Base-by-base conservation (phyloP, 2,888 invertebrate species). In the Temnothorax unifasciatus region DNA sequence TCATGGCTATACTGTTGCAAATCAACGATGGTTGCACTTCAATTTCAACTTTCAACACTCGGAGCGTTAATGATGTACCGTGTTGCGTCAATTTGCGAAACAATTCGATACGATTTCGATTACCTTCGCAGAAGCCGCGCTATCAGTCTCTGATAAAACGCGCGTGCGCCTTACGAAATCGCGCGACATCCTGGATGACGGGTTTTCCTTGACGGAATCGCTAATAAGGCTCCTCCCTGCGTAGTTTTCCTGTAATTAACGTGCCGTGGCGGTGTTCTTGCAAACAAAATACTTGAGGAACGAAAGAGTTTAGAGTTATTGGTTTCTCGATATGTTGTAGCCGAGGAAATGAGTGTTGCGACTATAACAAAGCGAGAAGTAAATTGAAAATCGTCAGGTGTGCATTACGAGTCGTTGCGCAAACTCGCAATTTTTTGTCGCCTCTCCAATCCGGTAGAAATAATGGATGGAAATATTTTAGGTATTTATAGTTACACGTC, bases 81-180 rank as follows among this genome's bases (percentile, higher is more conserved):
- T n/a, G 59, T 61, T 44, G 47, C 47, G 29, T 34, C 47, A 38
- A 52, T 3, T 21, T 41, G 47, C 13, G 64, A 75, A 34, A 18
- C 18, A 18, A 38, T 3, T 41, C 41, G n/a, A 38, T 66, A 47
- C 75, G 34, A 77, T 54, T 79, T 77, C 52, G 75, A 86, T 88
- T 82, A 86, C 64, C 44, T 77, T 54, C 47, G 8, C 52, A 38
- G 71, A 25, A 59, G 29, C 18, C 5, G 11, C 57, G 82, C n/a
- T 74, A 79, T 68, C 66, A 59, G 41, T 84, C 52, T 21, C 25
- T 47, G 81, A 87, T 87, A 87, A 29, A 68, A 68, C 64, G 9
- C n/a, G 47, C 44, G 15, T 54, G 15, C 25, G 76, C 64, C 13
- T 77, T 66, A 29, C 29, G 5, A 44, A 82, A 57, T 11, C 15